These are phyloP conservation scores for Apogon talboti DNA, from an alignment of 2,797 vertebrate species.

Conservation along the genomic window DNA sequence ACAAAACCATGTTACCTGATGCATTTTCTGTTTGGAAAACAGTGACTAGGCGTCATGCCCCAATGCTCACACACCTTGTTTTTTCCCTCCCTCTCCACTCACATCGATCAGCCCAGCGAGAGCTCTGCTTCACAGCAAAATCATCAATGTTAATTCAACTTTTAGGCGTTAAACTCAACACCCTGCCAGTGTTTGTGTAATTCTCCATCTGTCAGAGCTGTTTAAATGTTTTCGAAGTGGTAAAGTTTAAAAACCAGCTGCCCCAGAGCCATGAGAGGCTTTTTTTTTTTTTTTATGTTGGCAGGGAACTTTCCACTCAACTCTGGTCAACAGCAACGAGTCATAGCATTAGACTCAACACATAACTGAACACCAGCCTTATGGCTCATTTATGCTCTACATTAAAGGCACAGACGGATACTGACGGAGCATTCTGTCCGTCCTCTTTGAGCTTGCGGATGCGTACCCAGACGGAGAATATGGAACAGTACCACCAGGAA, in stretches of 20 bases:
- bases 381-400: too few species aligned
- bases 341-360: conserved; percentile 9
- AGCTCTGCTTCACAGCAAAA: conserved; percentile 16
- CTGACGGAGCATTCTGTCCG: too few species aligned
- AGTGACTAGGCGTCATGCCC: neutral
- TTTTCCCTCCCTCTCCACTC: conserved; percentile 17
- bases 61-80: conserved; percentile 1
- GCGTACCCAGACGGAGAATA: too few species aligned
- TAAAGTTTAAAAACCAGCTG: neutral
- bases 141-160: conserved; percentile 55
- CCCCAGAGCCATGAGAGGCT: neutral
- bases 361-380: too few species aligned
- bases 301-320: neutral
- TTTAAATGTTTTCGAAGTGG: conserved; percentile 16
- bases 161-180: conserved; percentile 43
- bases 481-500: too few species aligned
- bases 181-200: conserved; percentile 19
- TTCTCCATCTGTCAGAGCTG: conserved; percentile 21
- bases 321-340: neutral
- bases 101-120: conserved; percentile 53
- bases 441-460: too few species aligned
- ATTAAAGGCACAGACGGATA: too few species aligned
- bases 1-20: too few species aligned
- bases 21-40: too few species aligned
- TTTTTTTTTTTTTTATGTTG: neutral